Evolutionary conservation across 92 coral and sea anemone genomes (phyloP), one percentile per base, ranked within the genome.

Genomic region (Nematostella vectensis): DNA sequence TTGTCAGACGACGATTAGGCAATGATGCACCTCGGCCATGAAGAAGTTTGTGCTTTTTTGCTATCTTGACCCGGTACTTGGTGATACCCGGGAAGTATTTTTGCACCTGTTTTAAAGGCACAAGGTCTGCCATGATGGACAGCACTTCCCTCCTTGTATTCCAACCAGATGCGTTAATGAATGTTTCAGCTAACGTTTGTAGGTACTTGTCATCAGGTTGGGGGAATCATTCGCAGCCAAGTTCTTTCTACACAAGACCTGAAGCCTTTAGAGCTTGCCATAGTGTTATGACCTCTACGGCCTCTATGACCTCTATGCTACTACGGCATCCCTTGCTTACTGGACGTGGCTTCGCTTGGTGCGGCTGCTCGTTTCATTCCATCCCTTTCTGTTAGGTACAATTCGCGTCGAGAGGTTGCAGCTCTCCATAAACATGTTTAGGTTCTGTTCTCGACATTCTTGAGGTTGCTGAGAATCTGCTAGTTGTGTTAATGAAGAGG

Each of bases 131-230:
- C 74, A 57, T 57, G 21, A 58, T 27, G 1, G 68, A 67, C 4
- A 67, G 29, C 1, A 57, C 29, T 40, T 66, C 65, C 47, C 67
- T 66, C 11, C 72, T 50, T 15, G 72, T 66, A 33, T 66, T 65
- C 72, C 72, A 66, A 39, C 72, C 65, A 21, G 72, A 66, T 16
- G 72, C 67, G 54, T 56, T 66, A 4, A 39, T 20, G 72, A 54
- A 66, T 23, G 72, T 55, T 30, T 66, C 72, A 36, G 72, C 68
- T 30, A 66, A 43, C 16, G 72, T 54, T 33, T 21, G 68, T 19
- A 66, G 26, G 44, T 68, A 68, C 29, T 40, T 38, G 49, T 66
- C 50, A 25, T 59, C 58, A n/a, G 68, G 4, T 23, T 58, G 66
- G 18, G 57, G 43, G 16, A 37, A 29, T 27, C 16, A n/a, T 17